Conservation (phyloP, 2,113 vertebrate species). For the Rhabdornis inornatus region DNA sequence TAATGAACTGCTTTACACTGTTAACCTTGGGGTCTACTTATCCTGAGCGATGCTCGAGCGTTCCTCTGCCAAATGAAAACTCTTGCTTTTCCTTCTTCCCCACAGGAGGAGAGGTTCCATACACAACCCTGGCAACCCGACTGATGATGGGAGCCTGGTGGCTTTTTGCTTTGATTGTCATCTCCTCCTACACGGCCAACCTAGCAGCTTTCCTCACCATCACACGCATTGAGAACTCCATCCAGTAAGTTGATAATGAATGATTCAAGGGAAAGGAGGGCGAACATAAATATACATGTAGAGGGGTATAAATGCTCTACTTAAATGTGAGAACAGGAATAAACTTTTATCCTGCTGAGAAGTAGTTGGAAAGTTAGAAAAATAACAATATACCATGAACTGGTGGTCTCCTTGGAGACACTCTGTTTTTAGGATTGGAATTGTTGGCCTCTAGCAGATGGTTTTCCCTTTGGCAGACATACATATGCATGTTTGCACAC, state of each 20-base stretch:
- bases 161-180: conserved; percentile 97
- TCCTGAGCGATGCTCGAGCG: neutral
- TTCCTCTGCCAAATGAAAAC: neutral
- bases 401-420: neutral
- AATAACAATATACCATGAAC: neutral
- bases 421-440: neutral
- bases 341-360: neutral
- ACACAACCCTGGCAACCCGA: conserved; percentile 92
- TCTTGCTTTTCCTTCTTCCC: conserved; percentile 37
- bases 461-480: neutral
- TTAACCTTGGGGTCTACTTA: neutral
- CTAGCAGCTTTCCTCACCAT: conserved; percentile 98
- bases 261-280: neutral
- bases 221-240: conserved; percentile 95
- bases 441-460: neutral
- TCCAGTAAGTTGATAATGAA: conserved; percentile 87
- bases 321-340: neutral
- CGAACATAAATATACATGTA: neutral
- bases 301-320: neutral
- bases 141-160: conserved; percentile 99
- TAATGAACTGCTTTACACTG: neutral
- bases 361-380: neutral
- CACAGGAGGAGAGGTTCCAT: conserved; percentile 93
- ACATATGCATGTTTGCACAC: neutral
- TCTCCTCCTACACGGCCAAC: conserved; percentile 97